Percentiles rank a stretch among this genome's conserved stretches.
Evolutionary conservation across 2,888 invertebrate genomes (phyloP).

Genomic region (Synanthedon vespiformis): DNA sequence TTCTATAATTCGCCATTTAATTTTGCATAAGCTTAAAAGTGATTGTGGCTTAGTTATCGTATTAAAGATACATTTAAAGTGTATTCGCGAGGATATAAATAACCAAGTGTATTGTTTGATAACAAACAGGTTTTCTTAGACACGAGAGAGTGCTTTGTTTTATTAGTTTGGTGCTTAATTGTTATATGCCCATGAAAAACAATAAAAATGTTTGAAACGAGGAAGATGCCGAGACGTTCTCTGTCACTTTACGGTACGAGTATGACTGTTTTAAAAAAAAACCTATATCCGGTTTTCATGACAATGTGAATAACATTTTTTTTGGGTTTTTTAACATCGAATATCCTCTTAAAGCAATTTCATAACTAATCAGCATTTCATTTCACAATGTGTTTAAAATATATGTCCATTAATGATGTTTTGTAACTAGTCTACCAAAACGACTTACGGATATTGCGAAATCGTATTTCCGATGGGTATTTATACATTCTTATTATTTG

Average conservation of each 20-base stretch:
- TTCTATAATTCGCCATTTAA: conserved; percentile 23
- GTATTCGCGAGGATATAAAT: too few species aligned
- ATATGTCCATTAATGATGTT: too few species aligned
- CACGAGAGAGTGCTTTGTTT: not conserved
- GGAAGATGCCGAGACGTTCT: conserved; percentile 55
- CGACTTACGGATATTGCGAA: not conserved
- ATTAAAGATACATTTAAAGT: not conserved
- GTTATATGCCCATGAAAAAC: not conserved
- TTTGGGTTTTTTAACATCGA: too few species aligned
- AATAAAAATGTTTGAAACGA: conserved; percentile 53
- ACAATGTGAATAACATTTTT: too few species aligned
- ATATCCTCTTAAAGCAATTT: too few species aligned
- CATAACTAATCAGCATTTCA: too few species aligned
- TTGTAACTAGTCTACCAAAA: not conserved
- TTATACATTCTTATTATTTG: not conserved
- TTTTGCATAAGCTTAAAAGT: conserved; percentile 10
- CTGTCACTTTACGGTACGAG: conserved; percentile 59
- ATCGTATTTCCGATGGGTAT: not conserved
- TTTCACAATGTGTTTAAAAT: too few species aligned
- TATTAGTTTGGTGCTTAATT: too few species aligned
- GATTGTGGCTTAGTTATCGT: not conserved
- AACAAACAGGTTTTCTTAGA: not conserved
- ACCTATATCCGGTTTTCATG: too few species aligned
- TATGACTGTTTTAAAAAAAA: conserved; percentile 1
- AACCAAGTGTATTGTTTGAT: not conserved